phyloP scores from a whole-genome alignment of 2,797 vertebrate genomes.

The Smutsia temminckii region DNA sequence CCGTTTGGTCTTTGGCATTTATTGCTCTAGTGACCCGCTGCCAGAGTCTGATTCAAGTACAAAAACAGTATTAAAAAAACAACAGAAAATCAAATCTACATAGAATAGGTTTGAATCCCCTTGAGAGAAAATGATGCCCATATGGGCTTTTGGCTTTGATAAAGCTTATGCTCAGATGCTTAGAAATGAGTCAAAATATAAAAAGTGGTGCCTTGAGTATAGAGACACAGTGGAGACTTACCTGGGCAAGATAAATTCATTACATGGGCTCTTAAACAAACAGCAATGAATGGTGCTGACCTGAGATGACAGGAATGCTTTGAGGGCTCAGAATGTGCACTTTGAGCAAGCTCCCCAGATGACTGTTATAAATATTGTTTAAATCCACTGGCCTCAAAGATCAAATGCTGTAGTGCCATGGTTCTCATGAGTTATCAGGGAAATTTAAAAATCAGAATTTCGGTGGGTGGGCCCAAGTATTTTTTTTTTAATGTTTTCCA shows the following conservation, averaged over 20 bases:
- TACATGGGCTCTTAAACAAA: background rate
- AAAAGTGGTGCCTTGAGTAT: background rate
- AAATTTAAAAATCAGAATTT: conserved; percentile 37
- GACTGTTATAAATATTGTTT: background rate
- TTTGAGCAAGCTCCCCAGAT: conserved; percentile 14
- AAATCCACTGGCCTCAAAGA: background rate
- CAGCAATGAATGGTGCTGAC: background rate
- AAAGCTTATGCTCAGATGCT: background rate
- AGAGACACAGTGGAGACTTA: background rate
- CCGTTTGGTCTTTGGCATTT: conserved; percentile 97
- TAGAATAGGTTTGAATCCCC: background rate
- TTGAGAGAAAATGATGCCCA: background rate
- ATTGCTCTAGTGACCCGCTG: conserved; percentile 98
- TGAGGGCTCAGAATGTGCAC: background rate
- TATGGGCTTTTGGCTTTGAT: background rate
- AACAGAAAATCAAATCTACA: conserved; percentile 25
- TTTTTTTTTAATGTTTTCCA: conserved; percentile 13
- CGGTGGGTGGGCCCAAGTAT: background rate
- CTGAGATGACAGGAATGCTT: background rate
- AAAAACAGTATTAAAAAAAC: conserved; percentile 57
- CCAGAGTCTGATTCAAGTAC: conserved; percentile 90
- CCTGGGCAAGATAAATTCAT: conserved; percentile 29
- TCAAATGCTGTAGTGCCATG: background rate
- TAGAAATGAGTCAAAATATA: conserved; percentile 27
- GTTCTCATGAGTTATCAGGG: conserved; percentile 17